These are phyloP conservation scores for Clusia tigrina DNA, from an alignment of 2,888 invertebrate genomes.

Conservation along the genomic window DNA sequence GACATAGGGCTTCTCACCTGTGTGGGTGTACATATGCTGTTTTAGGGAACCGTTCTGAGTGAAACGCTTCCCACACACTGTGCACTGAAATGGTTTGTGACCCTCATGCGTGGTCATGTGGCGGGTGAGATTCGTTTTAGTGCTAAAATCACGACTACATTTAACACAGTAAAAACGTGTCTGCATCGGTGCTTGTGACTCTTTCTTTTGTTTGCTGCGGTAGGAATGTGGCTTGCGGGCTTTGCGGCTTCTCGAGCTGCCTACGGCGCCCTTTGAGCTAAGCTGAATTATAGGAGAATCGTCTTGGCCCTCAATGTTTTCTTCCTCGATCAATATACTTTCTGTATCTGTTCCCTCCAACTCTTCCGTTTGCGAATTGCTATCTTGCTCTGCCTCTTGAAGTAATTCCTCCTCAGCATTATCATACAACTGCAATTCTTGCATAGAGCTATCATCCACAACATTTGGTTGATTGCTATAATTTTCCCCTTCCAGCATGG, in stretches of 20 bases:
- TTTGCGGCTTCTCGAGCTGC: neutral
- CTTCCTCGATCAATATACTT: neutral
- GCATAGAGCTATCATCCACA: constrained; percentile 15
- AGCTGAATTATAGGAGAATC: too few species aligned
- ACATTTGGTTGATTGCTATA: neutral
- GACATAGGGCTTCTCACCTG: constrained; percentile 54
- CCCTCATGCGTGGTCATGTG: constrained; percentile 56
- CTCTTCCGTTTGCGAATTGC: neutral
- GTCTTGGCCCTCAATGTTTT: neutral
- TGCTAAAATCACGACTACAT: constrained; percentile 57
- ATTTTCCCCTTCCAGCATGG: constrained; percentile 37
- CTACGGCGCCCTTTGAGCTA: too few species aligned
- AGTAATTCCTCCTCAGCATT: constrained; percentile 10
- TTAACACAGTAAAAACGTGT: constrained; percentile 41
- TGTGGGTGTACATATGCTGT: constrained; percentile 57
- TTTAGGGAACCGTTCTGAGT: constrained; percentile 56
- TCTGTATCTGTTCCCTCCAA: neutral
- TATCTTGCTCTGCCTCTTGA: neutral
- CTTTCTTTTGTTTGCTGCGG: neutral
- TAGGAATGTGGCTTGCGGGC: neutral
- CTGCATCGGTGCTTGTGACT: neutral
- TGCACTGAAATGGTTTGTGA: constrained; percentile 50
- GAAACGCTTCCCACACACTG: constrained; percentile 51
- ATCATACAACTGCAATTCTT: constrained; percentile 15
- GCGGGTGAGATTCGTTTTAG: constrained; percentile 56